A percentile compares a stretch with the other conserved stretches of the same genome.
These are phyloP conservation scores for Pandemis heparana DNA, from an alignment of 2,888 invertebrate genomes.

Conservation along the genomic window DNA sequence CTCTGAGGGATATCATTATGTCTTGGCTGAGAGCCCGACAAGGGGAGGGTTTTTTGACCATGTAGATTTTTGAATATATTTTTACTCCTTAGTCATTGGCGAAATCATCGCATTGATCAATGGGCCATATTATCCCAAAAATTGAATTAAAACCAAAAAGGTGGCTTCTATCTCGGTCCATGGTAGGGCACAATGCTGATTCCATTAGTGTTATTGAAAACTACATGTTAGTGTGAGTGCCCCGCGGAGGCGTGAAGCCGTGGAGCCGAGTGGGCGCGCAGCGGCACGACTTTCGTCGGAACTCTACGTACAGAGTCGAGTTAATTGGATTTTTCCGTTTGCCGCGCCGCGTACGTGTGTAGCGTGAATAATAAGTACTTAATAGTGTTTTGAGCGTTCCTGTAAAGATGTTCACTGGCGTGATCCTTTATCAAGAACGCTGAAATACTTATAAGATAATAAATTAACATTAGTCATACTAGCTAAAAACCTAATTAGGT, in stretches of 20 bases:
- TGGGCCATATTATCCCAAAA: no score
- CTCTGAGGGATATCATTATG: no score
- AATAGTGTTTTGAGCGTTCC: constrained; percentile 62
- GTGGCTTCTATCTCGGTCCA: not conserved
- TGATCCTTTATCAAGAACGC: constrained; percentile 21
- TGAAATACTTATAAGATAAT: constrained; percentile 9
- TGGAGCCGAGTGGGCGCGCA: constrained; percentile 42
- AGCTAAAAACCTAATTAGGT: not conserved
- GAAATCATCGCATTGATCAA: no score
- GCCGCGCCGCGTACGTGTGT: constrained; percentile 72
- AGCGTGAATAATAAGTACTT: constrained; percentile 76
- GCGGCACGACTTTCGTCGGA: constrained; percentile 60
- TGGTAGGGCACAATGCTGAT: constrained; percentile 51
- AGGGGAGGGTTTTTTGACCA: no score
- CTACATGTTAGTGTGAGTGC: constrained; percentile 71
- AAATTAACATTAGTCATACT: not conserved
- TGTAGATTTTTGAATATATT: no score
- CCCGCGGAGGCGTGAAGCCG: constrained; percentile 44
- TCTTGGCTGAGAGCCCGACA: no score
- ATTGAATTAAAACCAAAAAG: no score
- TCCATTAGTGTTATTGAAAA: constrained; percentile 77
- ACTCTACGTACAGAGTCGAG: constrained; percentile 78
- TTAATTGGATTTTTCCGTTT: constrained; percentile 84
- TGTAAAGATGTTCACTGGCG: constrained; percentile 20
- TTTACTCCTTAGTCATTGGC: no score